Base-by-base conservation (phyloP, 2,888 invertebrate species). In the Aphidius colemani region DNA sequence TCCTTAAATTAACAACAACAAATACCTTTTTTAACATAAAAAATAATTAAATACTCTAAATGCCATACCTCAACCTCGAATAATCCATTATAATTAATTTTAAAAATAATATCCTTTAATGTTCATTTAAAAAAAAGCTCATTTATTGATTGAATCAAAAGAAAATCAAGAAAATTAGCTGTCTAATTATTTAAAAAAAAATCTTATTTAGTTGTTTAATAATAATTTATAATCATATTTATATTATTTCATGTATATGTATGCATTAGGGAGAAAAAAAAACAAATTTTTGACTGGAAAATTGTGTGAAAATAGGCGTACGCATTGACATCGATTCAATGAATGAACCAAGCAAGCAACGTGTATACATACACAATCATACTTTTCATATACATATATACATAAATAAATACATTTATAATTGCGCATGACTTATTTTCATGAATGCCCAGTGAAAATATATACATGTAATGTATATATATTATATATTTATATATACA, bases 321-420 rank as follows among this genome's bases (percentile, higher is more conserved):
- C 68, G 69, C 72, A 73, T 71, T 73, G 74, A 75, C 74, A 76
- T 75, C 73, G 74, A 75, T 81, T 82, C 80, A 71, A 76, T 76
- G 78, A 76, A 75, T 74, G 71, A 70, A 62, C 68, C 65, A 51
- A 66, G 64, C 69, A 51, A 66, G 64, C 69, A 70, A 63, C 69
- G 67, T 69, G 67, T 66, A 67, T 63, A 66, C 69, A 68, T 76
- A 72, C 71, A 74, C 71, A 70, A 74, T 76, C 74, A 74, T 71
- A 30, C 5, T 0, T 30, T 30, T 30, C 5, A 5, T 5, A 30
- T 30, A 30, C 5, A 30, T 3, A 30, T 30, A 30, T 2, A 30
- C 5, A 30, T 3, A 5, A 0, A 30, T 0, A 30, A 30, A 30
- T 3, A 30, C 30, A 30, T 30, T 0, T 2, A 30, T 5, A 30